Percentiles rank a stretch among this genome's conserved stretches.
These are phyloP conservation scores for Ciconia nigra DNA, from an alignment of 2,797 vertebrate species.

Conservation along the genomic window DNA sequence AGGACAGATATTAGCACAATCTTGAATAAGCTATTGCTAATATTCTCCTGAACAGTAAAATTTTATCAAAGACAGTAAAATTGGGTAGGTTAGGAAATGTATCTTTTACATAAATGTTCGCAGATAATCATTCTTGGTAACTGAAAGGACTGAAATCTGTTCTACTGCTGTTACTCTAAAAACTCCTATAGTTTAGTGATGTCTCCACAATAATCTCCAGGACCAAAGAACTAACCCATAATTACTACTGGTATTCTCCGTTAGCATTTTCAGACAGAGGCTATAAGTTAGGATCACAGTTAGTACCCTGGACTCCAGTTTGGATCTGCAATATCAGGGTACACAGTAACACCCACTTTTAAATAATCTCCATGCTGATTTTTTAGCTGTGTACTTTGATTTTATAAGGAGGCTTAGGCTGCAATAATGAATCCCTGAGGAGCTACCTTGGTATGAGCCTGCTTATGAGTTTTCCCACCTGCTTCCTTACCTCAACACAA, in stretches of 20 bases:
- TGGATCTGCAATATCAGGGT: not conserved
- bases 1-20: not conserved
- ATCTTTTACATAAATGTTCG: not conserved
- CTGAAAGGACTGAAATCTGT: not conserved
- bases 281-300: not conserved
- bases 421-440: not conserved
- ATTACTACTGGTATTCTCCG: not conserved
- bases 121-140: not conserved
- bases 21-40: not conserved
- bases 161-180: not conserved
- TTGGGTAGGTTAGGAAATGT: not conserved
- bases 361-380: not conserved
- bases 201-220: not conserved
- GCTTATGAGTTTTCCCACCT: not conserved
- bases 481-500: not conserved
- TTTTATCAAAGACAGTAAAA: not conserved
- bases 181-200: not conserved
- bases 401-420: not conserved
- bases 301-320: not conserved
- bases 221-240: not conserved
- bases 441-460: not conserved
- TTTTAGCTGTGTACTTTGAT: not conserved
- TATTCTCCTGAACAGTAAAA: not conserved
- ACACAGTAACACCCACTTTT: not conserved
- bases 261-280: not conserved